Evolutionary conservation across 2,888 invertebrate species (phyloP), one percentile per base, ranked within the genome.

Genomic region (Nemotelus nigrinus): DNA sequence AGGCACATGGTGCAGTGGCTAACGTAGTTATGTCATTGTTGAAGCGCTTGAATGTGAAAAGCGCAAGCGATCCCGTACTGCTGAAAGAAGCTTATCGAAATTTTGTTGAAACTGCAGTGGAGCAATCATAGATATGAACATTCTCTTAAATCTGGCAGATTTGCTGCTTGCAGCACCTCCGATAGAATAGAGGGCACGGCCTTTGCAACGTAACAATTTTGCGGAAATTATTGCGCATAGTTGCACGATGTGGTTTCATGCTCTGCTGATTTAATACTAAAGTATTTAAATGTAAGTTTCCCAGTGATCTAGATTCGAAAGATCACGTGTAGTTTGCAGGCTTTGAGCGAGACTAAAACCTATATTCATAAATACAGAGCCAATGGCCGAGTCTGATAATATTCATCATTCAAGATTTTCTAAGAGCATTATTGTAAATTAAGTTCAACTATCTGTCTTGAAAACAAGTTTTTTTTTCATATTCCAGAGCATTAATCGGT

Each of bases 1-100:
- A 47, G 41, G 6, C 65, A 25, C 43, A 65, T 43, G 65, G 65
- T 47, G 41, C 25, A 47, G 45, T 7, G 47, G 7, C 65, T 44
- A 8, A 65, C 47, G 45, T n/a, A 25, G 65, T 65, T 65, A 65
- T 65, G 65, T 65, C 65, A 65, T 65, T 45, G 65, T 44, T 43
- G 25, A 8, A 65, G 47, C 3, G 65, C 63, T 25, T 25, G 25
- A 25, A 65, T 65, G 47, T 65, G 65, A 65, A 65, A 45, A 65
- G 5, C 8, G 63, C 43, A 8, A 63, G 39, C 43, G 63, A 41
- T 63, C 63, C 10, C 63, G 39, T 63, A 41, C 63, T 57, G 57
- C 43, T 65, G 44, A 6, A 10, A 10, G 65, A 45, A 45, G 47
- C 25, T 45, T 0, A 45, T 65, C 65, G n/a, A 65, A 65, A 65